Base-by-base conservation (phyloP, 2,888 invertebrate species). In the Epirrhoe alternata region DNA sequence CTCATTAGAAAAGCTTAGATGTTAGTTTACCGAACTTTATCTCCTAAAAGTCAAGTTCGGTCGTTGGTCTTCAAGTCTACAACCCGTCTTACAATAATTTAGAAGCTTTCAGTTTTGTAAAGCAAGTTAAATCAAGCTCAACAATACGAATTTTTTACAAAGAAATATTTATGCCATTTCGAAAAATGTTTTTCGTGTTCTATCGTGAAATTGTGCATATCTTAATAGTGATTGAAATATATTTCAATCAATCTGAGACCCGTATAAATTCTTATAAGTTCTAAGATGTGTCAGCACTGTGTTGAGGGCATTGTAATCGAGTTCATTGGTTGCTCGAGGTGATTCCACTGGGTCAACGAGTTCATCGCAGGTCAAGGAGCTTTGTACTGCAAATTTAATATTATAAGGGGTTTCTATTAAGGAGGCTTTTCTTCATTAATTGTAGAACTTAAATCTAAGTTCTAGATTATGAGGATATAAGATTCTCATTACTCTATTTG, bases 311-410 rank as follows among this genome's bases (percentile, higher is more conserved):
- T 80, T 76, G 69, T 76, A 78, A 77, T 77, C 74, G 68, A 74
- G 69, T 71, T 76, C 77, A 75, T 75, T 78, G 74, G 79, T 75
- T 74, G 74, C 72, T 62, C 75, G 80, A 82, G 82, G 81, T 83
- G 81, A 81, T 75, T 80, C 78, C 79, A 82, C 74, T 86, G 78
- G 88, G 89, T 89, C 89, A 88, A 88, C 79, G 75, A 82, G 85
- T 85, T 86, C 85, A 86, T 77, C 76, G 68, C 75, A 78, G 84
- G 81, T 84, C 85, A 85, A 85, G 82, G 79, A 73, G 70, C 68
- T 63, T 65, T 60, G 57, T 49, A 61, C 67, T 62, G 59, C 55
- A 54, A 70, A 68, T 72, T 61, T 49, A 33, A 69, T 63, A 65
- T 69, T 66, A 56, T 42, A 58, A 55, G 12, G 33, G 16, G 16